Percentiles rank a stretch among this genome's conserved stretches.
Conservation (phyloP, 1,140 invertebrate species). For the Lasioglossum baleicum region DNA sequence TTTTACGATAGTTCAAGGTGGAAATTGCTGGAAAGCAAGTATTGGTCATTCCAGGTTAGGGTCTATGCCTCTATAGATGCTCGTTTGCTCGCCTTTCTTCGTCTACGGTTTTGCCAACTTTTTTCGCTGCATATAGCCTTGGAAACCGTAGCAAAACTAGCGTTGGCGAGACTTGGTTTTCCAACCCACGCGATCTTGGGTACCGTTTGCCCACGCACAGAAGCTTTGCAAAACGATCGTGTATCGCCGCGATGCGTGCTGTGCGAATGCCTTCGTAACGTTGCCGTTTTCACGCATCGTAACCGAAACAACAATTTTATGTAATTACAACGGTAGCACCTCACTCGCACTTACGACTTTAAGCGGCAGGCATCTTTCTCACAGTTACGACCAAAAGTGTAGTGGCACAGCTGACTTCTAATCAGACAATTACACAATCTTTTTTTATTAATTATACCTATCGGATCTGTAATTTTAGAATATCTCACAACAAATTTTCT, state of each 20-base stretch:
- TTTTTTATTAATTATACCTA: too few relatives aligned
- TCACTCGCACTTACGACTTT: too few relatives aligned
- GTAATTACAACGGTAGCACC: background rate
- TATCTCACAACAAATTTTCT: too few relatives aligned
- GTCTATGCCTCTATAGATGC: too few relatives aligned
- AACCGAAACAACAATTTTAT: background rate
- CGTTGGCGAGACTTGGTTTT: constrained; percentile 48
- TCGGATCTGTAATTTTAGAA: too few relatives aligned
- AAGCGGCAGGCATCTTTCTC: too few relatives aligned
- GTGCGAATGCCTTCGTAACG: background rate
- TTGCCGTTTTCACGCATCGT: background rate
- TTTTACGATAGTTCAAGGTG: too few relatives aligned
- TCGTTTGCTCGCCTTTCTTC: constrained; percentile 11
- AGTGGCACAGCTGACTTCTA: too few relatives aligned
- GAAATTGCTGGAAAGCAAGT: background rate
- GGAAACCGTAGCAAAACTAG: constrained; percentile 51
- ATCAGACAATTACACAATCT: too few relatives aligned
- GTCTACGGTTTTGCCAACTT: background rate
- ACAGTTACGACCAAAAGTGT: too few relatives aligned
- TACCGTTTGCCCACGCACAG: constrained; percentile 56
- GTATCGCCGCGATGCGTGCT: too few relatives aligned
- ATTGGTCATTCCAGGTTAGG: too few relatives aligned
- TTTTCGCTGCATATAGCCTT: constrained; percentile 7
- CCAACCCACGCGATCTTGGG: constrained; percentile 42
- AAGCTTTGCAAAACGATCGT: constrained; percentile 40